These are phyloP conservation scores for Aleiodes testaceus DNA, from an alignment of 2,888 invertebrate species.

Conservation along the genomic window DNA sequence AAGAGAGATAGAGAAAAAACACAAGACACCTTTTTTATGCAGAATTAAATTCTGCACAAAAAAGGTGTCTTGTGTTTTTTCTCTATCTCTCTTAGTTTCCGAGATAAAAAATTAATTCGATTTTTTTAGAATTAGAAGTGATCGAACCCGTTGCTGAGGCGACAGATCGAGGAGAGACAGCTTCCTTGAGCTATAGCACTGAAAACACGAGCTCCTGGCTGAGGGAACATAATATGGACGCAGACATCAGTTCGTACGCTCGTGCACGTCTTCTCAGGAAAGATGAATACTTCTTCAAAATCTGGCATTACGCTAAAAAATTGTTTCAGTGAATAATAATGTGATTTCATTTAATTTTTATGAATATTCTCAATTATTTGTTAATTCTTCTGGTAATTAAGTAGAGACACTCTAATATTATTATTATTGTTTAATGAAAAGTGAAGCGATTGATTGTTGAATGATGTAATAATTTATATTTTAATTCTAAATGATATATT, in stretches of 20 bases:
- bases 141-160: conserved; percentile 81
- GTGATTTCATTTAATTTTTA: too few species aligned
- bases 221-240: conserved; percentile 94
- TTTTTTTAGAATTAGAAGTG: conserved; percentile 64
- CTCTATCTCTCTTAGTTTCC: too few species aligned
- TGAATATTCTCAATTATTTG: not conserved
- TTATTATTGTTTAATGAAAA: conserved; percentile 25
- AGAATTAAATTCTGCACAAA: too few species aligned
- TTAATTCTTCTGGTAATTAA: too few species aligned
- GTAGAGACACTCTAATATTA: too few species aligned
- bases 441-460: conserved; percentile 48
- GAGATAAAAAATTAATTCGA: too few species aligned
- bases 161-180: conserved; percentile 83
- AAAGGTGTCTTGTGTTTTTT: too few species aligned
- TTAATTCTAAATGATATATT: conserved; percentile 48
- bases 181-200: conserved; percentile 85
- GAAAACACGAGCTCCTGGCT: conserved; percentile 96
- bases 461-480: conserved; percentile 31
- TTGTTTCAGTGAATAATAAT: conserved; percentile 75
- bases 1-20: too few species aligned
- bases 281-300: conserved; percentile 96
- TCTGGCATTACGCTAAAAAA: conserved; percentile 91
- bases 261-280: conserved; percentile 86
- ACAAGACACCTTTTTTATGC: too few species aligned
- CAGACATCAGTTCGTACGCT: conserved; percentile 93